These are phyloP conservation scores for Calameuta idolon DNA, from an alignment of 2,888 invertebrate species.

Conservation along the genomic window DNA sequence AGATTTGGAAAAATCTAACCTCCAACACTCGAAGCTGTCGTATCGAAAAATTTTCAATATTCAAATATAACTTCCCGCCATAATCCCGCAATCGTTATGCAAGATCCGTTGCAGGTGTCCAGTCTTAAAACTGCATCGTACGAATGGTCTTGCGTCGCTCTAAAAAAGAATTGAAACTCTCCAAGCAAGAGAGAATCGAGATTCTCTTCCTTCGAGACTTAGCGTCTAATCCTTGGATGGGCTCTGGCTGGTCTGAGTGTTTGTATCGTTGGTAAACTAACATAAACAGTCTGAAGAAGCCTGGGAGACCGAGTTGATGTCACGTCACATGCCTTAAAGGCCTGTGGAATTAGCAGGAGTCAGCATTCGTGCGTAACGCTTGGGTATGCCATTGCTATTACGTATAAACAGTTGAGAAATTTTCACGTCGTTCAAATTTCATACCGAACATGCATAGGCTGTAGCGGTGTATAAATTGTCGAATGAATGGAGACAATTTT, in stretches of 20 bases:
- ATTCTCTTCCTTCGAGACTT: background rate
- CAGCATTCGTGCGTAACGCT: slow-evolving; percentile 8
- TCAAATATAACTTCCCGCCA: too few species aligned
- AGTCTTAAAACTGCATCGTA: background rate
- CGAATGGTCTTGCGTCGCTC: background rate
- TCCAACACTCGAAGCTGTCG: background rate
- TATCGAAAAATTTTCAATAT: too few species aligned
- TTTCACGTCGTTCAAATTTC: background rate
- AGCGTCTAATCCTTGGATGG: background rate
- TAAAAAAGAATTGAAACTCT: background rate
- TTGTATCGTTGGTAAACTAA: slow-evolving; percentile 39
- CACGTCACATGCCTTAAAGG: slow-evolving; percentile 27
- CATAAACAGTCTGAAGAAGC: slow-evolving; percentile 32
- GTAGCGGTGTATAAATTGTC: background rate
- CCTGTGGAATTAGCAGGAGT: slow-evolving; percentile 22
- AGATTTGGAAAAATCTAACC: background rate
- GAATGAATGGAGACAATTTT: background rate
- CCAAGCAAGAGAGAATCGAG: background rate
- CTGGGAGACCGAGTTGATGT: slow-evolving; percentile 29
- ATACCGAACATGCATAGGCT: background rate
- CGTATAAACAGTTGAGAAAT: background rate
- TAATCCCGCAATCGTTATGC: background rate
- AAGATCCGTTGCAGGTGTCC: background rate
- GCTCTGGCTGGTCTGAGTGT: slow-evolving; percentile 17
- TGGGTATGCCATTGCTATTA: background rate